phyloP scores from a whole-genome alignment of 2,888 invertebrate genomes.

The Adineta ricciae region DNA sequence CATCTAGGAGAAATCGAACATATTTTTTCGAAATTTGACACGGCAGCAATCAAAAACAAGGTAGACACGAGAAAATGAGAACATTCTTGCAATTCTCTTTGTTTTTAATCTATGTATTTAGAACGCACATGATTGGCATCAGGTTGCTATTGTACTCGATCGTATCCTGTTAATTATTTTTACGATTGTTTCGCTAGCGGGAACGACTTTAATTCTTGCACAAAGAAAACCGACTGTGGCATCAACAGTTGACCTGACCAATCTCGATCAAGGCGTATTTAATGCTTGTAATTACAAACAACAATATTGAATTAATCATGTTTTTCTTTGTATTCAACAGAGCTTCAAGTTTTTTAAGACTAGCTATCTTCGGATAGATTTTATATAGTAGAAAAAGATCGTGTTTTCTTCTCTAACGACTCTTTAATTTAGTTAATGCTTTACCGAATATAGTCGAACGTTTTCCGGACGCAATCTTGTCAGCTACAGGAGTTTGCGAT shows the following conservation, averaged over 20 bases:
- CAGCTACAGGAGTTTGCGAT: not conserved
- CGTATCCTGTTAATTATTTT: conserved; percentile 39
- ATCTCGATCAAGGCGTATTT: conserved; percentile 3
- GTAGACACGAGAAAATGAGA: not conserved
- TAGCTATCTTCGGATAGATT: too few species aligned
- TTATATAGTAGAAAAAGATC: too few species aligned
- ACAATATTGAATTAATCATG: not conserved
- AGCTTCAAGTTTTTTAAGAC: too few species aligned
- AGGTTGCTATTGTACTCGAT: conserved; percentile 44
- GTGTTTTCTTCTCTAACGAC: not conserved
- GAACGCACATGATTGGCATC: conserved; percentile 41
- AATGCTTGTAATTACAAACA: not conserved
- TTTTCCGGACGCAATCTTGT: not conserved
- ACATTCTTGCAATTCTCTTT: not conserved
- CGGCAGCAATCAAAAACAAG: not conserved
- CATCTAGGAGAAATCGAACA: not conserved
- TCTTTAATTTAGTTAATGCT: not conserved
- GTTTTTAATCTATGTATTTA: not conserved
- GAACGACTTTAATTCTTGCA: not conserved
- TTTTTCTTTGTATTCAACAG: not conserved
- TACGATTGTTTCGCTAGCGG: not conserved
- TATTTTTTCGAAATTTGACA: not conserved
- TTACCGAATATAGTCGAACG: not conserved
- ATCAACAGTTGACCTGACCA: not conserved
- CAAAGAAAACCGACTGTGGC: not conserved